Conservation (phyloP, 2,113 vertebrate genomes). For the Lipotes vexillifer region DNA sequence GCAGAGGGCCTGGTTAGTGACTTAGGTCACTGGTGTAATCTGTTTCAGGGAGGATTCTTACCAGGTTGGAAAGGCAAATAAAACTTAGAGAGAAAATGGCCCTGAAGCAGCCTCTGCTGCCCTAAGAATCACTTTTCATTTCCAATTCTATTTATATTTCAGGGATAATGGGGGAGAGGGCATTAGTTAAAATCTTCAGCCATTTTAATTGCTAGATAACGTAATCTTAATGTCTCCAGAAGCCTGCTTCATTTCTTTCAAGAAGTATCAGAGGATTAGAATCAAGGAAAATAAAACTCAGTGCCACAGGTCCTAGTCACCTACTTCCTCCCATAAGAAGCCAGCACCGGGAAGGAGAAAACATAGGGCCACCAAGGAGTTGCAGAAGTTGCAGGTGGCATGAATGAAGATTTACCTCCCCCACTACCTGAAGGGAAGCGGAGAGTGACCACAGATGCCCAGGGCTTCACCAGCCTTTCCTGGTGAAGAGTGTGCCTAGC, state of each 20-base stretch:
- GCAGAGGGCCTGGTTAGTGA: neutral
- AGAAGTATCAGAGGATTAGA: neutral
- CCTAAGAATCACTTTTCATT: slow-evolving; percentile 32
- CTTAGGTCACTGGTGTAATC: neutral
- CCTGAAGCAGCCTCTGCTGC: neutral
- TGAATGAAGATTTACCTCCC: neutral
- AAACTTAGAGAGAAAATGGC: neutral
- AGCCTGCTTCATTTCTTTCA: neutral
- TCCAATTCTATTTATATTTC: slow-evolving; percentile 30
- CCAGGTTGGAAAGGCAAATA: neutral
- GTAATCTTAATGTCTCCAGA: neutral
- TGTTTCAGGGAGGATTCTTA: neutral
- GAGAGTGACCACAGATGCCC: neutral
- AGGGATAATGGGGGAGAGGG: neutral
- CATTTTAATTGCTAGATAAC: neutral
- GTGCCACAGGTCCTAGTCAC: neutral
- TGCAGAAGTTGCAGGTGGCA: neutral
- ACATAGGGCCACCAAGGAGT: neutral
- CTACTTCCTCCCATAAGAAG: neutral
- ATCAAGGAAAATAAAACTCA: neutral
- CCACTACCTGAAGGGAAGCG: neutral
- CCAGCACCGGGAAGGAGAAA: neutral
- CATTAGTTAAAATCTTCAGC: neutral
- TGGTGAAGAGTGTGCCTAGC: neutral
- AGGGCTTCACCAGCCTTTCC: neutral